phyloP scores from a whole-genome alignment of 1,140 invertebrate genomes.

The Andricus grossulariae region DNA sequence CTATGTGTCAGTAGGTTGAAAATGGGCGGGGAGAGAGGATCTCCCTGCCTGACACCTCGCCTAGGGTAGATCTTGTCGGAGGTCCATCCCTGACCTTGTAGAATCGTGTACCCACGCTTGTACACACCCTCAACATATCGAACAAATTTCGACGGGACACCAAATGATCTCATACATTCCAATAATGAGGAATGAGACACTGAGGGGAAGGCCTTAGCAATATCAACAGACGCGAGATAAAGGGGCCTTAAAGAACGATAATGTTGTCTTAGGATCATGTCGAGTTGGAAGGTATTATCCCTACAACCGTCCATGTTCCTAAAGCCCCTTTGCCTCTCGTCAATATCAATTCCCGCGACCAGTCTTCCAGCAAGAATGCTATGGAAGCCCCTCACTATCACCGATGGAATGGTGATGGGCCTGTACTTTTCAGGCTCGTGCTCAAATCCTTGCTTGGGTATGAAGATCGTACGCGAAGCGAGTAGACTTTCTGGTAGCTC shows the following conservation, averaged over 20 bases:
- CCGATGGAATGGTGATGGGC: neutral
- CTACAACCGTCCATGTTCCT: neutral
- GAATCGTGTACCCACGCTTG: too few species aligned
- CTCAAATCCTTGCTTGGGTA: too few species aligned
- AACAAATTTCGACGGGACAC: constrained; percentile 12
- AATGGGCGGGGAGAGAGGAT: too few species aligned
- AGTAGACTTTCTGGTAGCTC: neutral
- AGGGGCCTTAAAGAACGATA: neutral
- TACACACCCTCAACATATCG: constrained; percentile 16
- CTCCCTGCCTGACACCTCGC: too few species aligned
- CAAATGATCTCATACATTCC: neutral
- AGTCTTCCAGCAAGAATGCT: neutral
- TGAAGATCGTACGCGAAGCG: neutral
- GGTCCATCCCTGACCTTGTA: too few species aligned
- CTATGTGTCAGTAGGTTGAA: too few species aligned
- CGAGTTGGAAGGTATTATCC: neutral
- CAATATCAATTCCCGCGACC: neutral
- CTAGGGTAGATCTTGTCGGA: too few species aligned
- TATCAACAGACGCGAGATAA: constrained; percentile 11
- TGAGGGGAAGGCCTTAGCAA: constrained; percentile 38
- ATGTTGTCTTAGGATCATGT: neutral
- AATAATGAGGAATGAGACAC: constrained; percentile 8
- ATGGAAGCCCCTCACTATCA: neutral
- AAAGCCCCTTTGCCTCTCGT: neutral
- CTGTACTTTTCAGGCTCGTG: neutral